Evolutionary conservation across 2,113 vertebrate species (phyloP), one percentile per base, ranked within the genome.

Genomic region (Microcebus tavaratra): DNA sequence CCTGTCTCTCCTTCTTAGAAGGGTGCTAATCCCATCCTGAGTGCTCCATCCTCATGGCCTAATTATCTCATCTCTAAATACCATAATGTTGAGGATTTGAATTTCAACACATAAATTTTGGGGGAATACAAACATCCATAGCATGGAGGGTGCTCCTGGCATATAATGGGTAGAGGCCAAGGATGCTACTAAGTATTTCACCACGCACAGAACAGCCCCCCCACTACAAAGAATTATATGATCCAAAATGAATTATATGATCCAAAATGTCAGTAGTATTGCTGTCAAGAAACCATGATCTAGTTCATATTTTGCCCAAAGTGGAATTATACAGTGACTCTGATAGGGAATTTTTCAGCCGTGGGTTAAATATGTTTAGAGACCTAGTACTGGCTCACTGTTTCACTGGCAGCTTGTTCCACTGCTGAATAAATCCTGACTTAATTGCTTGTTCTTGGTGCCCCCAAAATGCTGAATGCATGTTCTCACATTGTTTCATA

Each of bases 401-500:
- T 94, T 87, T 55, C 50, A 80, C 15, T 25, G 11, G 63, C 20
- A 81, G 7, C 25, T 90, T 81, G 2, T 45, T 90, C 5, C 8
- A 88, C 5, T 55, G 3, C 7, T 83, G 34, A 45, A 75, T 6
- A 81, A 59, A 86, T 67, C 4, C 13, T 84, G 80, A 8, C 2
- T 92, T 90, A 81, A 9, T 70, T 92, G 14, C 14, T 89, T 83
- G 11, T 89, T 78, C 13, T 34, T 96, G 48, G 12, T 53, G 11
- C 1, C 2, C 23, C 9, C 7, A 83, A 55, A 76, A 81, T 67
- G 17, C 39, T 53, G 15, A 76, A 53, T 31, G 11, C 29, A n/a
- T 72, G 17, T 48, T 55, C 23, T 23, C 34, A 84, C 18, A 14
- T 48, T 59, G 0, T 80, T 57, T 72, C 20, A 63, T 87, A 81